Base-by-base conservation (phyloP, 2,888 invertebrate genomes). In the Tetrapedia diversipes region DNA sequence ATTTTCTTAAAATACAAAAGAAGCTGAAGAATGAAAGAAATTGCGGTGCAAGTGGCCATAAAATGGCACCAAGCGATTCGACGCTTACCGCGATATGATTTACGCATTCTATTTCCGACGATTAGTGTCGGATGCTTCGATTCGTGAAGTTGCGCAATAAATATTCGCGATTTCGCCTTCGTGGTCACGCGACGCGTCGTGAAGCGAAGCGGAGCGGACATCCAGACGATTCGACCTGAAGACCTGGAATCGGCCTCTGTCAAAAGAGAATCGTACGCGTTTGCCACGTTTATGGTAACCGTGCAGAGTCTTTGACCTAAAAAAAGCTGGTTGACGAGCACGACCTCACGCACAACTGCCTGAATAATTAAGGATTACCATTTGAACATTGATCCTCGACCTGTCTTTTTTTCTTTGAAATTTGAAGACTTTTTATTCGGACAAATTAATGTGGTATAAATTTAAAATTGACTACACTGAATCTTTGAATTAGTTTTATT, bases 211-310 rank as follows among this genome's bases (percentile, higher is more conserved):
- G 51, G 59, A 76, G 60, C 65, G 70, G 53, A 41, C 66, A 27
- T 43, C 70, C 77, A 73, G 77, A 79, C 79, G 64, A 19, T 45
- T 32, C 71, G 82, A 82, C 82, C 83, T 83, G 63, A 60, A 83
- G 82, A 83, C 82, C 78, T 79, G 75, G 64, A 83, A 77, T 84
- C 70, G 70, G 64, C 73, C 61, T 45, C 69, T 69, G 77, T 83
- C 77, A 84, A 81, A 76, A 79, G 81, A 81, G 73, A 77, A 77
- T 79, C 57, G 57, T 51, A 51, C 29, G 53, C 60, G 53, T 57
- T 47, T 57, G 47, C 53, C 32, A 70, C 34, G 49, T 54, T 64
- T 68, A 8, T 53, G 43, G 37, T 76, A 43, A 37, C 34, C 63
- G 59, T 51, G 71, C 65, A 77, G n/a, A n/a, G 59, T 82, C 76